Base-by-base conservation (phyloP, 2,797 vertebrate genomes). In the Tragopan temminckii region DNA sequence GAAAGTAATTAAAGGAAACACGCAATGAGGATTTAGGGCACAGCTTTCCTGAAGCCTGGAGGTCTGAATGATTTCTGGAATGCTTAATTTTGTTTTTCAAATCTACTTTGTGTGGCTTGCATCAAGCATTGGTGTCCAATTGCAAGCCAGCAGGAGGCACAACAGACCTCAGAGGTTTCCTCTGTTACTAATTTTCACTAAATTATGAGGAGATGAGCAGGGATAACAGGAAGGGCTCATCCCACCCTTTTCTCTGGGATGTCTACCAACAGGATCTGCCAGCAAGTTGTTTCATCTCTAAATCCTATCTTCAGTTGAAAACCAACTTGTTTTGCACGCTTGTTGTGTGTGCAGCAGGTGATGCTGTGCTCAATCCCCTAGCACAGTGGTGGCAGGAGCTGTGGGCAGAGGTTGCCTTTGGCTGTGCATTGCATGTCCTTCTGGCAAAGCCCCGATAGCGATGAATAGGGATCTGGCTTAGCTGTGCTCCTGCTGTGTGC, bases 1-100 rank as follows among this genome's bases (percentile, higher is more conserved):
- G 86, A 88, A 90, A 89, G 76, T 94, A 94, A 96, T 95, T 93
- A 90, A 94, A 92, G 71, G 79, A 80, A 96, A 84, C 50, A 72
- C 89, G 82, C 13, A 68, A 87, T 72, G 85, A 95, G 71, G 46
- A 55, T 91, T 93, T 90, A 79, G 87, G 62, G 85, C 11, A 5
- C 2, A n/a, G 58, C 4, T 71, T 61, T 87, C 33, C 76, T 5
- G 8, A 36, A 80, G 55, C n/a, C 24, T 40, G 43, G 45, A 87
- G 62, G 68, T 68, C 53, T 89, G 58, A 59, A 42, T 69, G 50
- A 69, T 40, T 79, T 64, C 29, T 63, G 33, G 25, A 79, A 63
- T 53, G 33, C 31, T 79, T 63, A 3, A 9, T 66, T 90, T 80
- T n/a, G 9, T 48, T 48, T 72, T 81, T 80, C 31, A 75, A 8